These are phyloP conservation scores for Pristis pectinata DNA, from an alignment of 2,797 vertebrate species.

Conservation along the genomic window DNA sequence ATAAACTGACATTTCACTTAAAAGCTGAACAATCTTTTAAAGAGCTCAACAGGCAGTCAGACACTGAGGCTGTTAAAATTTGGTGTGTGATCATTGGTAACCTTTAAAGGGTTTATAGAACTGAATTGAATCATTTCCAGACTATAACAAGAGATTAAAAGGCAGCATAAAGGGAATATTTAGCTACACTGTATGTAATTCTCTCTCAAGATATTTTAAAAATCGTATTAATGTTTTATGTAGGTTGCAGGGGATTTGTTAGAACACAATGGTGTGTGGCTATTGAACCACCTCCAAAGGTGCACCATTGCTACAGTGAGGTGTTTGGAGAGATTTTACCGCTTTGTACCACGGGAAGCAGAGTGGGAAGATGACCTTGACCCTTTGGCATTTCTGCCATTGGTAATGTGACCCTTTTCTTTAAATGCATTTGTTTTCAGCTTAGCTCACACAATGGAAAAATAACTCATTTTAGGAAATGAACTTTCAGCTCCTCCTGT, in stretches of 20 bases:
- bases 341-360: no score
- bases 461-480: background rate
- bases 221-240: slow-evolving; percentile 32
- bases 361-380: background rate
- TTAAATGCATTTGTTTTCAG: background rate
- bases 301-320: background rate
- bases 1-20: slow-evolving; percentile 34
- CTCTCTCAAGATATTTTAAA: slow-evolving; percentile 16
- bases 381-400: background rate
- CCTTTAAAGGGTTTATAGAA: slow-evolving; percentile 33
- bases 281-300: background rate
- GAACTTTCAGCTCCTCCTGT: background rate
- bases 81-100: slow-evolving; percentile 28
- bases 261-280: slow-evolving; percentile 1
- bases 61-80: slow-evolving; percentile 23
- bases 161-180: slow-evolving; percentile 23
- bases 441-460: background rate
- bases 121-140: slow-evolving; percentile 19
- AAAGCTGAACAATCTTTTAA: slow-evolving; percentile 24
- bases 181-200: slow-evolving; percentile 22
- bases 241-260: slow-evolving; percentile 21
- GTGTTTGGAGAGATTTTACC: no score
- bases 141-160: slow-evolving; percentile 1
- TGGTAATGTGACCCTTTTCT: background rate
- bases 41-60: slow-evolving; percentile 22